Percentiles rank a stretch among this genome's conserved stretches.
Conservation (phyloP, 2,113 vertebrate genomes). For the Fukomys damarensis region DNA sequence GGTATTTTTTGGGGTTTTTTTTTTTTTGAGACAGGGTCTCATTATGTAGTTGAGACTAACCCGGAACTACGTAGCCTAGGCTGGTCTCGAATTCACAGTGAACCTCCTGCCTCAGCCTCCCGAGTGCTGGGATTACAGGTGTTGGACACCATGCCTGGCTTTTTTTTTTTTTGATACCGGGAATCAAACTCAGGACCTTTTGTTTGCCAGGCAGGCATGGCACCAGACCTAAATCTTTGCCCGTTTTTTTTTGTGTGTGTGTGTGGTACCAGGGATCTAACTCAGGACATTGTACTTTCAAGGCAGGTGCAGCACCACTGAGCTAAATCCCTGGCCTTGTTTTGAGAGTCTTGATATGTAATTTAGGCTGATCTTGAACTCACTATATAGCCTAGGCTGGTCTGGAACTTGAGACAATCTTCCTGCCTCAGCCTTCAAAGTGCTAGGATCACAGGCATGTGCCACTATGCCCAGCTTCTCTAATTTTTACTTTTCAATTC, state of each 20-base stretch:
- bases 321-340: no score
- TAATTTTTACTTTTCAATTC: not conserved
- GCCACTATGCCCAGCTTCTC: not conserved
- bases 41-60: not conserved
- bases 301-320: no score
- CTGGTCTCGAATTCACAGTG: not conserved
- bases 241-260: no score
- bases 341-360: no score
- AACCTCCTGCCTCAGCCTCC: not conserved
- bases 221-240: no score
- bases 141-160: not conserved
- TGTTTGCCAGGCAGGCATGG: no score
- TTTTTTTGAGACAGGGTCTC: not conserved
- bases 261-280: no score
- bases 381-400: no score
- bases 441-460: not conserved
- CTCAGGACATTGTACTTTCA: no score
- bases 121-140: not conserved
- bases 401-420: not conserved
- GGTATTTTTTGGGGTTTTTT: not conserved
- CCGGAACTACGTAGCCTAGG: not conserved
- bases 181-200: no score
- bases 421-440: not conserved
- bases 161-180: not conserved
- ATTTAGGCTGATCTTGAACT: no score